Evolutionary conservation across 2,113 vertebrate genomes (phyloP).

Genomic region (Eleginops maclovinus): DNA sequence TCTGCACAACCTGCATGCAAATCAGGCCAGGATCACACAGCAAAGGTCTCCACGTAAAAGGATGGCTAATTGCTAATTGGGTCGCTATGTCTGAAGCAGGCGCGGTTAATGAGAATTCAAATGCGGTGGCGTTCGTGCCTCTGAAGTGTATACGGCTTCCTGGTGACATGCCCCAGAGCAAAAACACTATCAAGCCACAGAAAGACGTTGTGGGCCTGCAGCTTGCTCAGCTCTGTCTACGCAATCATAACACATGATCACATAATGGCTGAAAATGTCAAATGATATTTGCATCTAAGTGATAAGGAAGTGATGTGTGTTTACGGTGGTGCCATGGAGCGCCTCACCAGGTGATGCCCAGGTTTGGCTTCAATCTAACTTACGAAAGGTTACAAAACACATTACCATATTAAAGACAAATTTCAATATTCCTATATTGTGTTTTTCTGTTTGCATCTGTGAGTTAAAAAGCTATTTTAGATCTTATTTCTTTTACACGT

Average conservation of each 20-base stretch:
- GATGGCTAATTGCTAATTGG: constrained; percentile 81
- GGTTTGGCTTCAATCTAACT: neutral
- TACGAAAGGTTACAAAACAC: neutral
- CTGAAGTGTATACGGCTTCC: constrained; percentile 66
- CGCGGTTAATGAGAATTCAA: constrained; percentile 76
- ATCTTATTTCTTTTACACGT: too few relatives aligned
- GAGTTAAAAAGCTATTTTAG: too few relatives aligned
- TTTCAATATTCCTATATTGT: neutral
- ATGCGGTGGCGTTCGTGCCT: constrained; percentile 54
- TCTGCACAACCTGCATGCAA: constrained; percentile 82
- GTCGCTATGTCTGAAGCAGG: constrained; percentile 72
- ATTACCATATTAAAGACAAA: constrained; percentile 1
- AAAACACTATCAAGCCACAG: constrained; percentile 23
- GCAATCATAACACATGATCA: neutral
- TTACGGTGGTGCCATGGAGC: neutral
- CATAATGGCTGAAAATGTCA: neutral
- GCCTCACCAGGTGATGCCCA: neutral
- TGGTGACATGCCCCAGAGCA: constrained; percentile 52
- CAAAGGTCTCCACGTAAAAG: constrained; percentile 72
- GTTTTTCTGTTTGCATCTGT: too few relatives aligned
- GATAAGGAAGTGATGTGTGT: neutral
- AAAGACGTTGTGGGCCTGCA: neutral
- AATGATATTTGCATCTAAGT: neutral
- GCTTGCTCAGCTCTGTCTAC: constrained; percentile 4
- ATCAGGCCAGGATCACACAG: constrained; percentile 78